phyloP scores from a whole-genome alignment of 2,797 vertebrate species.

The Enteromius unitaeniatus region DNA sequence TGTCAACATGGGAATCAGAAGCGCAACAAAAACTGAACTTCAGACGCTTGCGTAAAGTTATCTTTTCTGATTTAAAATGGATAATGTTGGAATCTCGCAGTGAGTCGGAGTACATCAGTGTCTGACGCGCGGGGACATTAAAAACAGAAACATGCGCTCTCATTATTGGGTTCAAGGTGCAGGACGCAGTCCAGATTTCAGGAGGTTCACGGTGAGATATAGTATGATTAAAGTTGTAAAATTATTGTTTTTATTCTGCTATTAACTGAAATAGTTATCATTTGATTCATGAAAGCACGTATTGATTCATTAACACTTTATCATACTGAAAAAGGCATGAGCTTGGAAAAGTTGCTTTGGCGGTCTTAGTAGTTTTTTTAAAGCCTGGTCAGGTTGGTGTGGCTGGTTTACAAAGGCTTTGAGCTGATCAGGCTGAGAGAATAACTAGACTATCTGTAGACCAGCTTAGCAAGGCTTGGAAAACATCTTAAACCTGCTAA shows the following conservation, averaged over 20 bases:
- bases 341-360: neutral
- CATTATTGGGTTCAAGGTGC: conserved; percentile 64
- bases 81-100: neutral
- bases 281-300: neutral
- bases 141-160: conserved; percentile 65
- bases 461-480: neutral
- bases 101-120: neutral
- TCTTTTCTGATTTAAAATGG: neutral
- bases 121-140: conserved; percentile 10
- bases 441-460: neutral
- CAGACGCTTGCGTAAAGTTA: neutral
- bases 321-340: neutral
- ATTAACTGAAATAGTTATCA: neutral
- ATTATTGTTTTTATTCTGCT: neutral
- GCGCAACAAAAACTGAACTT: neutral
- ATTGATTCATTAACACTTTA: neutral
- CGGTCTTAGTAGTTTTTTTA: neutral
- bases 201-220: conserved; percentile 78
- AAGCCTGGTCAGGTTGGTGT: neutral
- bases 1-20: conserved; percentile 11
- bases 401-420: neutral
- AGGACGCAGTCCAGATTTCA: conserved; percentile 66
- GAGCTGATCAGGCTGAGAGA: too few species aligned
- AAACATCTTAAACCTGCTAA: neutral
- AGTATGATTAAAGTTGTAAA: neutral